Evolutionary conservation across 2,888 invertebrate species (phyloP).

Genomic region (Drosophila rubida): DNA sequence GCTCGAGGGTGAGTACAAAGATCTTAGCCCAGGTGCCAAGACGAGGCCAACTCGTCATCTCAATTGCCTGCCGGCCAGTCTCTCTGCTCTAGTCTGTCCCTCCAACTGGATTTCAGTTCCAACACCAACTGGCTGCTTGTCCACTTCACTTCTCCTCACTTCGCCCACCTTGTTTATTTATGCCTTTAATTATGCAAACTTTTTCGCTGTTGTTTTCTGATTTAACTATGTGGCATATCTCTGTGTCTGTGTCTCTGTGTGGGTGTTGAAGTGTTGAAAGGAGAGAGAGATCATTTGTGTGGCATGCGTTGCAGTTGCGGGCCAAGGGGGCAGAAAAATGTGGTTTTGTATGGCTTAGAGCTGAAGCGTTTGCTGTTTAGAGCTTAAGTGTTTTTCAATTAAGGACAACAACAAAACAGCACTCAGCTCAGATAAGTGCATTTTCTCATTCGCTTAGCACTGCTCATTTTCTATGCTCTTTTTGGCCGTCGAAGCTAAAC

Average conservation of each 20-base stretch:
- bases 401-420: constrained; percentile 46
- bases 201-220: constrained; percentile 55
- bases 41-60: constrained; percentile 55
- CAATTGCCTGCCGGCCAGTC: constrained; percentile 40
- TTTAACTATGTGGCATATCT: constrained; percentile 8
- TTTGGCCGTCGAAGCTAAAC: constrained; percentile 12
- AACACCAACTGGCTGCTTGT: neutral
- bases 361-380: constrained; percentile 32
- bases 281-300: constrained; percentile 23
- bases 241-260: constrained; percentile 4
- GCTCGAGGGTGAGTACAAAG: constrained; percentile 90
- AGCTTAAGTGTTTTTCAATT: constrained; percentile 74
- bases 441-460: constrained; percentile 13
- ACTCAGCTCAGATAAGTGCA: constrained; percentile 25
- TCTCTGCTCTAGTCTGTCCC: constrained; percentile 27
- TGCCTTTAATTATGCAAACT: constrained; percentile 71
- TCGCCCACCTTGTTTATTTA: constrained; percentile 62
- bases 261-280: constrained; percentile 54
- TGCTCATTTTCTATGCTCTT: constrained; percentile 69
- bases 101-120: constrained; percentile 39
- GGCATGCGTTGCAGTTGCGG: constrained; percentile 1
- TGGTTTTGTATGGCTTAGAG: constrained; percentile 58
- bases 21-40: constrained; percentile 39
- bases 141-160: constrained; percentile 31
- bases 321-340: constrained; percentile 20